Conservation (phyloP, 1,140 invertebrate species). For the Heterodera carotae region DNA sequence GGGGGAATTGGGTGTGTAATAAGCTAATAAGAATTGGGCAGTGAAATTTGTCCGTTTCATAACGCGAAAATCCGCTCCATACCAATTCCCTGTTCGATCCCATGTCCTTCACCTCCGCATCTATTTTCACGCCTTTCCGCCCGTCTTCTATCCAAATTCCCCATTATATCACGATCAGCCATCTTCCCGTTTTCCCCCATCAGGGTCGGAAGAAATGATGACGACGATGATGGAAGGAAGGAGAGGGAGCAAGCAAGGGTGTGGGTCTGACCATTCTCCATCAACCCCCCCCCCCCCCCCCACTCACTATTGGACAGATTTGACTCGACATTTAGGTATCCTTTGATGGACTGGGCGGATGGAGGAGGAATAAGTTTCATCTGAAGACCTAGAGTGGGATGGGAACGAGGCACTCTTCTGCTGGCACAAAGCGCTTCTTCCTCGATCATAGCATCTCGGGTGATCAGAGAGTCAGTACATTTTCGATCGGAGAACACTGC, state of each 20-base stretch:
- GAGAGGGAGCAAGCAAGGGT: not conserved
- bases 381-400: too few relatives aligned
- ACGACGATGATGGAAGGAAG: too few relatives aligned
- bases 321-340: not conserved
- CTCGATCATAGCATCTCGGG: too few relatives aligned
- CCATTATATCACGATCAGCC: constrained; percentile 19
- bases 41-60: not conserved
- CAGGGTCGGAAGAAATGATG: not conserved
- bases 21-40: too few relatives aligned
- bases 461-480: too few relatives aligned
- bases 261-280: not conserved
- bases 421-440: too few relatives aligned
- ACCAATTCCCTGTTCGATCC: not conserved
- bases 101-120: constrained; percentile 11
- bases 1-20: too few relatives aligned
- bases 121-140: constrained; percentile 18
- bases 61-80: not conserved
- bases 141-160: not conserved
- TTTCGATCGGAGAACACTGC: too few relatives aligned
- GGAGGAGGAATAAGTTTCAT: too few relatives aligned
- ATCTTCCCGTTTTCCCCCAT: not conserved
- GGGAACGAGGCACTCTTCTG: too few relatives aligned
- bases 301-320: not conserved
- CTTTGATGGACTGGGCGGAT: too few relatives aligned
- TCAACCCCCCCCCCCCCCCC: not conserved